Base-by-base conservation (phyloP, 2,888 invertebrate genomes). In the Leptopterna dolabrata region DNA sequence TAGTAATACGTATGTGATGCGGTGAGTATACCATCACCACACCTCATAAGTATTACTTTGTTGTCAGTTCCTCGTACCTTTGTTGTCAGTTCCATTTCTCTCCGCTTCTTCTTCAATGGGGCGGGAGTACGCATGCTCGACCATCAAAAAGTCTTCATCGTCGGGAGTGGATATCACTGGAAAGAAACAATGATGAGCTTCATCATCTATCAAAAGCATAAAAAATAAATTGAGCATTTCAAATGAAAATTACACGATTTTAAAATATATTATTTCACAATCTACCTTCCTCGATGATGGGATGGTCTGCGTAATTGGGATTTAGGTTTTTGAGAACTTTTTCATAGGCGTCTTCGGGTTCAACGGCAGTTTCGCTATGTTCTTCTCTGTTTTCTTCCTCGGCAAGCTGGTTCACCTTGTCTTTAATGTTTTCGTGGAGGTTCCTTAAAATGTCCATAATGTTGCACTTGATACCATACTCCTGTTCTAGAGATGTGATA, bases 401-500 rank as follows among this genome's bases (percentile, higher is more conserved):
- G 1, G 16, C 11, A n/a, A 55, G 19, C 24, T 70, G 55, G 30
- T 14, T 47, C n/a, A 83, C 41, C 0, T 43, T 47, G 16, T 76
- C 85, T 19, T 70, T 63, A 9, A 63, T 45, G 9, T 73, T 76
- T 24, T 76, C 85, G 19, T 36, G 27, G 0, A 85, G 9, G 16
- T 19, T 45, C 19, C 16, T 73, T 4, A 85, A 45, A 16, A 45
- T n/a, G 16, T n/a, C 24, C 47, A 45, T 16, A 4, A 85, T 45
- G 45, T 85, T 45, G 24, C 73, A 85, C 13, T 36, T 41, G 16
- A 55, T 47, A 3, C 45, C 45, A 29, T 73, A 85, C 29, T 85
- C 85, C 11, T 73, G 47, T 73, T 85, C 85, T 0, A 85, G 14
- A 13, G 85, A 27, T 16, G 73, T 73, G 24, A 85, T 85, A 0